Conservation (phyloP, 1,140 invertebrate species). For the Calycopis cecrops region DNA sequence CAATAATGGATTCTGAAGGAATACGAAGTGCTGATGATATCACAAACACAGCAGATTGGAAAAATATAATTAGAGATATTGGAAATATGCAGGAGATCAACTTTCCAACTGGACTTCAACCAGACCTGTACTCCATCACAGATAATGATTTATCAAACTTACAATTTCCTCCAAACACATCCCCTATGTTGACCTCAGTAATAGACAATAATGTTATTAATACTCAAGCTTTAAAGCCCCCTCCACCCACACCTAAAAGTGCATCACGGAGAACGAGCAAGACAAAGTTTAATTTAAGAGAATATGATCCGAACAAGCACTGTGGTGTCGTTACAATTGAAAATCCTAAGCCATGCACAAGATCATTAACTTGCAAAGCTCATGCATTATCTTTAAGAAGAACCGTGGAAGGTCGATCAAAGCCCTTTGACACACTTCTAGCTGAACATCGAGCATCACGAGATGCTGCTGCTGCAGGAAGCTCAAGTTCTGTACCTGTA, state of each 20-base stretch:
- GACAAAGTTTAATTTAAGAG: slow-evolving; percentile 79
- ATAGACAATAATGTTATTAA: slow-evolving; percentile 46
- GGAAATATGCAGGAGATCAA: slow-evolving; percentile 65
- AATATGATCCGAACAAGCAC: slow-evolving; percentile 88
- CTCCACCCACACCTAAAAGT: slow-evolving; percentile 42
- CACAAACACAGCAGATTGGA: slow-evolving; percentile 63
- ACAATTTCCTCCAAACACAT: slow-evolving; percentile 50
- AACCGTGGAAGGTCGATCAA: slow-evolving; percentile 83
- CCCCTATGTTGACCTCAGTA: slow-evolving; percentile 46
- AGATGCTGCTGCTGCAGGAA: slow-evolving; percentile 38
- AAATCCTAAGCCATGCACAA: slow-evolving; percentile 83
- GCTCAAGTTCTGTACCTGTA: slow-evolving; percentile 23
- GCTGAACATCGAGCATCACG: slow-evolving; percentile 83
- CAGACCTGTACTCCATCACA: slow-evolving; percentile 52
- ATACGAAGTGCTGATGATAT: slow-evolving; percentile 68
- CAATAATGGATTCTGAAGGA: slow-evolving; percentile 70
- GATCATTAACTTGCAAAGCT: slow-evolving; percentile 89
- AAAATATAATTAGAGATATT: slow-evolving; percentile 69
- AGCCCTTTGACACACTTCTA: slow-evolving; percentile 87
- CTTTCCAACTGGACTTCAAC: slow-evolving; percentile 47
- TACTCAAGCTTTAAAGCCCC: slow-evolving; percentile 45
- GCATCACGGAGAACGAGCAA: slow-evolving; percentile 75
- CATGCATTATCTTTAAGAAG: slow-evolving; percentile 85
- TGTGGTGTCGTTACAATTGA: slow-evolving; percentile 85
- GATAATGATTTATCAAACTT: slow-evolving; percentile 52